Base-by-base conservation (phyloP, 2,113 vertebrate species). In the Accipiter cooperii region DNA sequence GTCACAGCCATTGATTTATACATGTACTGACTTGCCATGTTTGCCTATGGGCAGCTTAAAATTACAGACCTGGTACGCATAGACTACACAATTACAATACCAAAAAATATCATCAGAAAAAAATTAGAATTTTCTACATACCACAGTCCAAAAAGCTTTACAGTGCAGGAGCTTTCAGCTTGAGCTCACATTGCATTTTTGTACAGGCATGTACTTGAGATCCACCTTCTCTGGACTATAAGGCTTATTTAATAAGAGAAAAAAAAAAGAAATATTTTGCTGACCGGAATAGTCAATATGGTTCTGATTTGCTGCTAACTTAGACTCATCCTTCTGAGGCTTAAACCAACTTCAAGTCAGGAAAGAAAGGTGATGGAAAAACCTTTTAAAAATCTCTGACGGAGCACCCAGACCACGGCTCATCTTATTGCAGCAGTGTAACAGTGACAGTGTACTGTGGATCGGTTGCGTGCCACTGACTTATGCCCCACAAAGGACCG, bases 11-110 rank as follows among this genome's bases (percentile, higher is more conserved):
- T 44, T 96, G 85, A 96, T 93, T 95, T 95, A 84, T 65, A 63
- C 55, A n/a, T 73, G 44, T 90, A 89, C 52, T 87, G 81, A 75
- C 60, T 97, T 93, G 84, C 33, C 47, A 65, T 87, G 29, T 89
- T 97, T 95, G 91, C 92, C 94, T 94, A 79, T 84, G 92, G 78
- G 90, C 87, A 92, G 79, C 78, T 96, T 97, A 84, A 96, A 94
- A 97, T 94, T 96, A 95, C 61, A 96, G 93, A 54, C 64, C 26
- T 81, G 21, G n/a, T 85, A 34, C 47, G 54, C 28, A 55, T 2
- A 93, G 57, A 74, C 68, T 84, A 69, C 51, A 68, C 47, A 71
- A 75, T 75, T 91, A 65, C 61, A 93, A 61, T 79, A 60, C 25
- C 26, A 80, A 90, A 80, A 96, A 76, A 73, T 85, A 89, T 9